Percentiles rank a stretch among this genome's conserved stretches.
These are phyloP conservation scores for Drosophila tanythrix DNA, from an alignment of 2,888 invertebrate genomes.

Conservation along the genomic window DNA sequence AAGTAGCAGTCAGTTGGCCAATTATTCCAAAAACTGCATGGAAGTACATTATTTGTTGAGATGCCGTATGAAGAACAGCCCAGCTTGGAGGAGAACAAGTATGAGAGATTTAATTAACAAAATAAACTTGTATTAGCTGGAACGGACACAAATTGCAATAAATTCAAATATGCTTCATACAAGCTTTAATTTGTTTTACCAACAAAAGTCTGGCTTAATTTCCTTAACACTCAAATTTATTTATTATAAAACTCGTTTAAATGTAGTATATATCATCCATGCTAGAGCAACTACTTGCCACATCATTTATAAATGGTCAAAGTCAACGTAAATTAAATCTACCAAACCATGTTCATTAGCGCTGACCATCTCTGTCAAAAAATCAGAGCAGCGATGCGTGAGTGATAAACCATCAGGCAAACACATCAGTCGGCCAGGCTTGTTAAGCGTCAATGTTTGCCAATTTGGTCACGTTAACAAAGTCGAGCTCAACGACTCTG, in stretches of 20 bases:
- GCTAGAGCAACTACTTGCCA: conserved; percentile 1
- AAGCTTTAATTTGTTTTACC: neutral
- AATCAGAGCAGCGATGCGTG: conserved; percentile 43
- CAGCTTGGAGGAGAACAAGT: too few relatives aligned
- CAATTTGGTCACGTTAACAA: conserved; percentile 55
- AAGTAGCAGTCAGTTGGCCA: neutral
- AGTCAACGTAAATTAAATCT: conserved; percentile 5
- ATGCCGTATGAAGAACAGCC: neutral
- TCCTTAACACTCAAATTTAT: neutral
- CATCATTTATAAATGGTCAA: conserved; percentile 10
- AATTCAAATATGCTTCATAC: neutral
- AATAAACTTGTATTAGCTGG: neutral
- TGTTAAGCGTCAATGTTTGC: conserved; percentile 46
- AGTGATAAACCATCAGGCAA: conserved; percentile 28
- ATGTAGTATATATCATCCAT: neutral
- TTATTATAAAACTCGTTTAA: neutral
- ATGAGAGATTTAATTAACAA: neutral
- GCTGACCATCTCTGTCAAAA: conserved; percentile 33
- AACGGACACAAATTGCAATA: neutral
- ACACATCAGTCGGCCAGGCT: conserved; percentile 41
- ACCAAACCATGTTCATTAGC: conserved; percentile 36
- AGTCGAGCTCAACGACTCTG: conserved; percentile 21
- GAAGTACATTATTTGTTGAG: neutral
- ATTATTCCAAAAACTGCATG: neutral
- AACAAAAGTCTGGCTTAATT: neutral